Evolutionary conservation across 1,140 invertebrate genomes (phyloP).

Genomic region (Bombus consobrinus): DNA sequence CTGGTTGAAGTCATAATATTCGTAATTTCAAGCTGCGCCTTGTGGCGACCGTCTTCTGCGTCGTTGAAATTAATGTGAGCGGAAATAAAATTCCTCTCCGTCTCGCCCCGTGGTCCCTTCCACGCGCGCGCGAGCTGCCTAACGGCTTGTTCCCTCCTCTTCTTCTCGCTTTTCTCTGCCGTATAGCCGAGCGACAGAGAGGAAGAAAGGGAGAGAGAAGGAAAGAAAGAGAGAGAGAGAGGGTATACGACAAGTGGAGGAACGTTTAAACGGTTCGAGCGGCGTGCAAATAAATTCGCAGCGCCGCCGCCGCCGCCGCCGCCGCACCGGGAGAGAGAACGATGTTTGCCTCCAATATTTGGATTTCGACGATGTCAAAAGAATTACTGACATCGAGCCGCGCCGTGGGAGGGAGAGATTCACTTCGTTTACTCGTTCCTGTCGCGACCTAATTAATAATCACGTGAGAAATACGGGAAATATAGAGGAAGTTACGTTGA

Average conservation of each 20-base stretch:
- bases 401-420: not conserved
- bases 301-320: slow-evolving; percentile 40
- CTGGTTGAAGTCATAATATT: slow-evolving; percentile 80
- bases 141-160: slow-evolving; percentile 31
- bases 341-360: slow-evolving; percentile 68
- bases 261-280: slow-evolving; percentile 64
- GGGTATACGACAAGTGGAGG: slow-evolving; percentile 59
- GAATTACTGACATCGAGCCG: slow-evolving; percentile 27
- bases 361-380: slow-evolving; percentile 57
- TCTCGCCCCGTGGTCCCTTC: slow-evolving; percentile 6
- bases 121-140: not conserved
- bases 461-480: not conserved
- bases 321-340: not conserved
- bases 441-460: not conserved
- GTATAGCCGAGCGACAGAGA: slow-evolving; percentile 9
- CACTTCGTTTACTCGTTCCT: too few species aligned
- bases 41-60: slow-evolving; percentile 65
- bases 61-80: slow-evolving; percentile 71
- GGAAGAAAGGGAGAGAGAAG: not conserved
- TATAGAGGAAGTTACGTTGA: not conserved
- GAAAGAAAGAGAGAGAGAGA: not conserved
- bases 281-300: slow-evolving; percentile 67
- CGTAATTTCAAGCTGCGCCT: slow-evolving; percentile 73
- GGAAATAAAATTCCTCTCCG: slow-evolving; percentile 67
- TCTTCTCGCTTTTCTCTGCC: slow-evolving; percentile 20